Evolutionary conservation across 2,888 invertebrate genomes (phyloP).

Genomic region (Pollenia griseotomentosa): DNA sequence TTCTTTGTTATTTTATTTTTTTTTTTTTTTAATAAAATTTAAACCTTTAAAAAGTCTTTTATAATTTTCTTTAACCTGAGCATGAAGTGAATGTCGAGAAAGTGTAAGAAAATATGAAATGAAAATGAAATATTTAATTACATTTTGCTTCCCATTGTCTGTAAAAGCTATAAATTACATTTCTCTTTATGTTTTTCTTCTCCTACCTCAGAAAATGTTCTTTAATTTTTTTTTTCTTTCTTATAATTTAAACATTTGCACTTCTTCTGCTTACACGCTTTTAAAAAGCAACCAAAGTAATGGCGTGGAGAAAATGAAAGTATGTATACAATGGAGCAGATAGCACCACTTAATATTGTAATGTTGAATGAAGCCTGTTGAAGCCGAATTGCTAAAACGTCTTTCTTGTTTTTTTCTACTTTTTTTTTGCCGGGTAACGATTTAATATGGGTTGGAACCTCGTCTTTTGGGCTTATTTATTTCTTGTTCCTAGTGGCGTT

Average conservation of each 20-base stretch:
- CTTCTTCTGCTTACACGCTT: neutral
- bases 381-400: slow-evolving; percentile 19
- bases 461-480: slow-evolving; percentile 15
- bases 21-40: neutral
- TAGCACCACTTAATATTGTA: neutral
- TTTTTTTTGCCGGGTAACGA: neutral
- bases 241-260: slow-evolving; percentile 51
- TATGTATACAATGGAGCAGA: neutral
- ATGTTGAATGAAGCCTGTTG: slow-evolving; percentile 2
- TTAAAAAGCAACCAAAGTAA: neutral
- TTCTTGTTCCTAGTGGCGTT: slow-evolving; percentile 14
- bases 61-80: neutral
- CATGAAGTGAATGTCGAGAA: neutral
- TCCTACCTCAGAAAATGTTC: slow-evolving; percentile 33
- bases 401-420: neutral
- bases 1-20: slow-evolving; percentile 19
- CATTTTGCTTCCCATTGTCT: slow-evolving; percentile 54
- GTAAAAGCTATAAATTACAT: slow-evolving; percentile 65
- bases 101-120: neutral
- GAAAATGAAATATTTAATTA: slow-evolving; percentile 58
- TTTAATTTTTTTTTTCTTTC: neutral
- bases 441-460: slow-evolving; percentile 15
- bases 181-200: slow-evolving; percentile 4
- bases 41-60: slow-evolving; percentile 22
- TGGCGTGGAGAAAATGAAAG: neutral